Percentiles rank a stretch among this genome's conserved stretches.
Conservation (phyloP, 2,888 invertebrate species). For the Ceraclea dissimilis region DNA sequence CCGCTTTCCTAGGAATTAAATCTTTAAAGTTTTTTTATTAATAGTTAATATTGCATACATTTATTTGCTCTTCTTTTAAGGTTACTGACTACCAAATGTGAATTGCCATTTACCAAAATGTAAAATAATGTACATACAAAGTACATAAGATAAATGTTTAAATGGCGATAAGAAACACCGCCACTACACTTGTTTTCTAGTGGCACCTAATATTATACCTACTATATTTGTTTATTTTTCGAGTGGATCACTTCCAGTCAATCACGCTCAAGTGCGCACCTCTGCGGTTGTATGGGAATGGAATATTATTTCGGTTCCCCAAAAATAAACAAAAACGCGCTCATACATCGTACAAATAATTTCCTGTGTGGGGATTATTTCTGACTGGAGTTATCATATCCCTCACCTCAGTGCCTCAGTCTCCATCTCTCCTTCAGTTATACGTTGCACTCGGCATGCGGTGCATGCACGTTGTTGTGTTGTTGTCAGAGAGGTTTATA, state of each 20-base stretch:
- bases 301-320: slow-evolving; percentile 22
- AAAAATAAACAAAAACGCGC: slow-evolving; percentile 21
- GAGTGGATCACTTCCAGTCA: slow-evolving; percentile 11
- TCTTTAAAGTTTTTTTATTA: too few species aligned
- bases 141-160: too few species aligned
- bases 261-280: slow-evolving; percentile 21
- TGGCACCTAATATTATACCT: too few species aligned
- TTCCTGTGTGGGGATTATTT: slow-evolving; percentile 24
- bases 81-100: too few species aligned
- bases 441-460: neutral
- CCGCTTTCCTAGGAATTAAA: slow-evolving; percentile 7
- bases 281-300: slow-evolving; percentile 1
- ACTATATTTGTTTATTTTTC: too few species aligned
- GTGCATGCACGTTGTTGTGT: slow-evolving; percentile 3
- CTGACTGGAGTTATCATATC: slow-evolving; percentile 6
- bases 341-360: slow-evolving; percentile 22
- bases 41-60: too few species aligned
- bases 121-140: too few species aligned
- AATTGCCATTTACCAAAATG: too few species aligned
- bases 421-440: slow-evolving; percentile 3
- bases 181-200: too few species aligned
- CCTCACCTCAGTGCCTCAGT: neutral
- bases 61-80: too few species aligned
- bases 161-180: too few species aligned
- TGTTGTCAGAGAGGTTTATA: slow-evolving; percentile 2